Evolutionary conservation across 35 echinoderm and acorn worm genomes (phyloP), one percentile per base, ranked within the genome.

Genomic region (Holothuria glaberrima): DNA sequence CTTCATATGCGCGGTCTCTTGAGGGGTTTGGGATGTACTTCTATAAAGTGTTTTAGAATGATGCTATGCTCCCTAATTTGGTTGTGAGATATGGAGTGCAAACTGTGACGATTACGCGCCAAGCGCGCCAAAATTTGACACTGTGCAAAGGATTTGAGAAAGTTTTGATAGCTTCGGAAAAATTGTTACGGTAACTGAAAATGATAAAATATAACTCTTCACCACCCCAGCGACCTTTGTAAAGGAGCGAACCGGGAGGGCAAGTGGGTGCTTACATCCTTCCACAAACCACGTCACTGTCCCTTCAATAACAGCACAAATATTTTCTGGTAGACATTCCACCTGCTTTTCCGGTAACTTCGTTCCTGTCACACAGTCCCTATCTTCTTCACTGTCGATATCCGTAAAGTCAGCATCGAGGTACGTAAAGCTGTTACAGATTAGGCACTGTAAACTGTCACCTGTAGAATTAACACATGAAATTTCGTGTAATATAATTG

Each of bases 371-470:
- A 78, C 50, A 19, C 74, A 78, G 50, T 78, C 38, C 14, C 12
- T 33, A 26, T 78, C 74, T 76, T 76, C 72, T 25, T 48, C 21
- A 3, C 22, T n/a, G 44, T 21, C 44, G 24, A 48, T 48, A 19
- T 78, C 21, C n/a, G 74, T 78, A 27, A 78, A 78, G 20, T 48
- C 74, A 21, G 74, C 27, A 48, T 78, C 74, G n/a, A 78, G 74
- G 14, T 78, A 78, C 4, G 74, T 78, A 22, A 52, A 48, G 27
- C 74, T 78, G 19, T 78, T 5, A 48, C 74, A 78, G 3, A 7
- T 52, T 9, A 78, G 27, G 17, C 74, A 78, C 19, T n/a, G 10
- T 6, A 48, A 48, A 12, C 74, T 33, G 21, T 48, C 5, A 48
- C 74, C 74, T 78, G 66, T 28, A 0, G n/a, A 69, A 69, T 33